Base-by-base conservation (phyloP, 2,797 vertebrate species). In the Pelobates cultripes region DNA sequence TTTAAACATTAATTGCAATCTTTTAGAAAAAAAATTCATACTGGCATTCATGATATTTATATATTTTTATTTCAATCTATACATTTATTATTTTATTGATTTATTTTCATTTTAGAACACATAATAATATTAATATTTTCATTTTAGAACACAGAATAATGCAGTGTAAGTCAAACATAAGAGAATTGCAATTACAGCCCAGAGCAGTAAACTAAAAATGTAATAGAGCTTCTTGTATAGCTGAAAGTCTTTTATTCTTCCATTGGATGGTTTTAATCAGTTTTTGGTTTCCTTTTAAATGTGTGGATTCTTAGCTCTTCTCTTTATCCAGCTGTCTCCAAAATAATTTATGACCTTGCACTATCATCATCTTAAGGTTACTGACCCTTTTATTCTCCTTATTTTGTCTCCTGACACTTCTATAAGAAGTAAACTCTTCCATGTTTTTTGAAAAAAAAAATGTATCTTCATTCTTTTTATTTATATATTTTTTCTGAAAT, bases 341-440 rank as follows among this genome's bases (percentile, higher is more conserved):
- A 53, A 66, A 45, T 45, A 76, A 76, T 64, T 47, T 76, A 42
- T 81, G 73, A 76, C 73, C 66, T 75, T 51, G 10, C 57, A 41
- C 2, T 53, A 7, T 17, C 67, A 69, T 42, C 66, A 70, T 81
- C 42, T 44, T 28, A 28, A 72, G 79, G 79, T 81, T 47, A 42
- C 64, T 70, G 73, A 81, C 73, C 67, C 79, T 60, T 57, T 75
- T 57, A n/a, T 9, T 61, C 44, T 69, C 15, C 64, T 40, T 44
- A 64, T 81, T 53, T 61, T 40, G 40, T 70, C 67, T 63, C 15
- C 67, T 51, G 28, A 47, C 66, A 17, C 43, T 41, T 13, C 17
- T 43, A 10, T 7, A 73, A 45, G 78, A 28, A 51, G 71, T 72
- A 70, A 64, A n/a, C 71, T 69, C 44, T 47, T 53, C 45, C 44